Conservation (phyloP, 2,888 invertebrate genomes). For the Bellardia bayeri region DNA sequence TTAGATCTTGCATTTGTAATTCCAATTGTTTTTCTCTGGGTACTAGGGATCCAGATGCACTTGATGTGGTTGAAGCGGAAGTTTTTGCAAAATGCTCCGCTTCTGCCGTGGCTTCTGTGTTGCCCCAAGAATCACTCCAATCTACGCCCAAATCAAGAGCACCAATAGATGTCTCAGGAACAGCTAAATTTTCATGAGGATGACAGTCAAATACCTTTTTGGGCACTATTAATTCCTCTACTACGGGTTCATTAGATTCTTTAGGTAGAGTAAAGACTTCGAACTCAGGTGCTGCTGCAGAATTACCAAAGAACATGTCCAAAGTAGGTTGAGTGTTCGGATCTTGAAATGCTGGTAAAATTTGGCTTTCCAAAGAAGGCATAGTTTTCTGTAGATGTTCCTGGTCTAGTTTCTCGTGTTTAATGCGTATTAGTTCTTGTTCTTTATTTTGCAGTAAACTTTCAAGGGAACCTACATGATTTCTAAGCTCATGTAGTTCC, state of each 20-base stretch:
- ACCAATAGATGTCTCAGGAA: slow-evolving; percentile 31
- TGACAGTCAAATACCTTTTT: slow-evolving; percentile 86
- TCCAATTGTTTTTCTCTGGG: slow-evolving; percentile 79
- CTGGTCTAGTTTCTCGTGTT: slow-evolving; percentile 69
- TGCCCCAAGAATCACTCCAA: slow-evolving; percentile 86
- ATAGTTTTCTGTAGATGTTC: slow-evolving; percentile 75
- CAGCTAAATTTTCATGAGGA: slow-evolving; percentile 74
- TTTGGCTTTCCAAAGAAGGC: slow-evolving; percentile 77
- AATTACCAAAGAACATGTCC: slow-evolving; percentile 82
- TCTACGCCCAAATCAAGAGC: slow-evolving; percentile 78
- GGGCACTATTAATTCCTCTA: slow-evolving; percentile 84
- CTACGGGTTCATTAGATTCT: slow-evolving; percentile 77
- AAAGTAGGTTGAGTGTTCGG: slow-evolving; percentile 76
- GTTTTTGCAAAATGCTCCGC: slow-evolving; percentile 82
- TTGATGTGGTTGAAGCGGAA: slow-evolving; percentile 58
- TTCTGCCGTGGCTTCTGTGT: slow-evolving; percentile 86
- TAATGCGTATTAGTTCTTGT: slow-evolving; percentile 59
- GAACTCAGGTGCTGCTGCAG: slow-evolving; percentile 73
- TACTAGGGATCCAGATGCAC: slow-evolving; percentile 70
- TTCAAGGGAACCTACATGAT: slow-evolving; percentile 37
- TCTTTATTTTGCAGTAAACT: slow-evolving; percentile 54
- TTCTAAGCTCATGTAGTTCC: slow-evolving; percentile 39
- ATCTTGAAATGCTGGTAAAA: slow-evolving; percentile 67
- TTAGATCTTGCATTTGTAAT: slow-evolving; percentile 85
- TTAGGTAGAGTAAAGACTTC: slow-evolving; percentile 75